A percentile compares a stretch with the other conserved stretches of the same genome.
Evolutionary conservation across 2,113 vertebrate species (phyloP).

Genomic region (Bujurquina vittata): DNA sequence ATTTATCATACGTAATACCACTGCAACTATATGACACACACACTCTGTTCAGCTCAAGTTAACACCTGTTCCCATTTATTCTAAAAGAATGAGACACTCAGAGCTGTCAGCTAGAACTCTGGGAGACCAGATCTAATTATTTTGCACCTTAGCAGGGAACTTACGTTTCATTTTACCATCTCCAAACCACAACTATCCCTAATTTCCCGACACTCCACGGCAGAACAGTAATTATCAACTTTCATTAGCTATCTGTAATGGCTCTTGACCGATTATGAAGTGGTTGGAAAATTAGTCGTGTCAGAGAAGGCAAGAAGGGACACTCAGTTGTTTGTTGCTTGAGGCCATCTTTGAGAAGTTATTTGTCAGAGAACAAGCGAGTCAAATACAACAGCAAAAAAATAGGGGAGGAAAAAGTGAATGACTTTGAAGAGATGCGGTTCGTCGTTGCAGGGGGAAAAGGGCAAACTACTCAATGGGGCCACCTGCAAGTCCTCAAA

Average conservation of each 20-base stretch:
- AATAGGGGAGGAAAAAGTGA: slow-evolving; percentile 15
- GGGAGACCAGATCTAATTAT: slow-evolving; percentile 68
- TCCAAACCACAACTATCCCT: slow-evolving; percentile 45
- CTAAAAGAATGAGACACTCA: slow-evolving; percentile 13
- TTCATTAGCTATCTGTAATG: slow-evolving; percentile 61
- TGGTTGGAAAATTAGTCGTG: slow-evolving; percentile 54
- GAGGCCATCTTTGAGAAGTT: slow-evolving; percentile 32
- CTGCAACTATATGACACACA: background rate
- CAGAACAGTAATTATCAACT: slow-evolving; percentile 54
- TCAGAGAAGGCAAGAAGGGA: background rate
- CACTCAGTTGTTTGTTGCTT: slow-evolving; percentile 42
- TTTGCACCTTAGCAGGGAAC: slow-evolving; percentile 38
- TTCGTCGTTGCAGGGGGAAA: background rate
- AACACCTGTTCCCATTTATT: slow-evolving; percentile 60
- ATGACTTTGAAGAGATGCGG: slow-evolving; percentile 5
- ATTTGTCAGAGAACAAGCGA: slow-evolving; percentile 37
- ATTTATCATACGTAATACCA: slow-evolving; percentile 13
- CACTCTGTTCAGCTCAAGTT: slow-evolving; percentile 15
- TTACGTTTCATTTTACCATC: slow-evolving; percentile 19
- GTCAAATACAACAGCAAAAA: slow-evolving; percentile 1
- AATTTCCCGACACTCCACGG: slow-evolving; percentile 41
- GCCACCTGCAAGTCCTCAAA: slow-evolving; percentile 17
- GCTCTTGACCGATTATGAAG: slow-evolving; percentile 63
- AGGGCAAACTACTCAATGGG: background rate
- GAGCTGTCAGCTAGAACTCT: slow-evolving; percentile 40